Evolutionary conservation across 2,888 invertebrate species (phyloP).

Genomic region (Thymelicus sylvestris): DNA sequence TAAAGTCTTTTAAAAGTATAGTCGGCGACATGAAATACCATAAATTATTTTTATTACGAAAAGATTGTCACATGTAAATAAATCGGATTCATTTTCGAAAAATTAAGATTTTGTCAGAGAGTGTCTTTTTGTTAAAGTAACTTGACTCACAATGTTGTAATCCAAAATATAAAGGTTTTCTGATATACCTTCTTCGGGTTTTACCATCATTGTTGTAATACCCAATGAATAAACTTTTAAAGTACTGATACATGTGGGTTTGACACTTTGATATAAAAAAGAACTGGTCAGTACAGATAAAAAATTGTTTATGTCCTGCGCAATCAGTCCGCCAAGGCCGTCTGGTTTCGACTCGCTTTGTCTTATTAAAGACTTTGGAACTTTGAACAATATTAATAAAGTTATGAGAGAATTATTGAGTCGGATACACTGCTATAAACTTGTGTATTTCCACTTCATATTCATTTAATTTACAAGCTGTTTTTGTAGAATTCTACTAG

Average conservation of each 20-base stretch:
- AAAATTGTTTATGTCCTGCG: slow-evolving; percentile 25
- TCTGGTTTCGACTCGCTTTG: slow-evolving; percentile 1
- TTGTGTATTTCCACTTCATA: neutral
- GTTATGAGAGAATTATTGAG: neutral
- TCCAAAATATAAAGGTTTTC: no score
- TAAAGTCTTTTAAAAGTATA: no score
- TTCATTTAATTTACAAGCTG: no score
- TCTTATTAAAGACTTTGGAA: neutral
- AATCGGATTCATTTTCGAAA: no score
- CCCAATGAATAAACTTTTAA: neutral
- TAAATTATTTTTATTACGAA: no score
- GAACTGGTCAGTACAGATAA: slow-evolving; percentile 13
- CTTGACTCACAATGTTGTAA: no score
- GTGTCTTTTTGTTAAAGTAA: no score
- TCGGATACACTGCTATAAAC: neutral
- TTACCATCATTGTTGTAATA: neutral
- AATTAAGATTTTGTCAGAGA: no score
- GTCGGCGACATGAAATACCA: no score
- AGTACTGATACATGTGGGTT: slow-evolving; percentile 5
- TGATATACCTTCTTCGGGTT: neutral
- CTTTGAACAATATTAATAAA: slow-evolving; percentile 9
- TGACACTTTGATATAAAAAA: slow-evolving; percentile 12
- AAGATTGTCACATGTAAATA: no score
- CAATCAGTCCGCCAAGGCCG: slow-evolving; percentile 20
- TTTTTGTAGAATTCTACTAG: no score